These are phyloP conservation scores for Eumeta japonica DNA, from an alignment of 1,140 invertebrate genomes.

Conservation along the genomic window DNA sequence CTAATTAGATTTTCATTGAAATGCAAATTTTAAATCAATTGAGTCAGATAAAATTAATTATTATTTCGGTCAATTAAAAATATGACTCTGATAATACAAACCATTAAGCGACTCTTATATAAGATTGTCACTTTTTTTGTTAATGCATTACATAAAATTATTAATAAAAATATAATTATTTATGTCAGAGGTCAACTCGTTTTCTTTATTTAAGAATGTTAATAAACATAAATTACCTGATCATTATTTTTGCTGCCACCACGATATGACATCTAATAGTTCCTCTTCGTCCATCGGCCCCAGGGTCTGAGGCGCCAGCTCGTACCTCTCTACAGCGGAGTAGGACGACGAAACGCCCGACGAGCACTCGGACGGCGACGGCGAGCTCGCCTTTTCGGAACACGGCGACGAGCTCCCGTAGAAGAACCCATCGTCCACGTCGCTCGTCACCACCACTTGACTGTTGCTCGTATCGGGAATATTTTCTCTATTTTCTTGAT, in stretches of 20 bases:
- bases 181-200: background rate
- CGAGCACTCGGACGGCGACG: conserved; percentile 68
- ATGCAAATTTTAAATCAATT: too few relatives aligned
- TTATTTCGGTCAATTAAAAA: too few relatives aligned
- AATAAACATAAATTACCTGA: conserved; percentile 30
- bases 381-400: conserved; percentile 64
- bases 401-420: conserved; percentile 53
- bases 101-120: conserved; percentile 28
- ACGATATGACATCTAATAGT: conserved; percentile 79
- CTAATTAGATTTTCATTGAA: too few relatives aligned
- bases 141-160: background rate
- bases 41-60: too few relatives aligned
- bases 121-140: conserved; percentile 29
- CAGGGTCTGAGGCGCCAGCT: conserved; percentile 61
- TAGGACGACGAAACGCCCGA: conserved; percentile 42
- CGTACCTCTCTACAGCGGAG: conserved; percentile 49
- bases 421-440: conserved; percentile 28
- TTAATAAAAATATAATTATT: background rate
- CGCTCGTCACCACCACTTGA: conserved; percentile 12
- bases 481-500: conserved; percentile 10
- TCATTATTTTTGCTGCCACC: conserved; percentile 70
- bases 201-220: background rate
- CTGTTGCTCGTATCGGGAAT: conserved; percentile 15
- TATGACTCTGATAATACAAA: too few relatives aligned
- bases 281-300: conserved; percentile 74